A percentile compares a stretch with the other conserved stretches of the same genome.
Evolutionary conservation across 1,140 invertebrate genomes (phyloP).

Genomic region (Cecropterus lyciades): DNA sequence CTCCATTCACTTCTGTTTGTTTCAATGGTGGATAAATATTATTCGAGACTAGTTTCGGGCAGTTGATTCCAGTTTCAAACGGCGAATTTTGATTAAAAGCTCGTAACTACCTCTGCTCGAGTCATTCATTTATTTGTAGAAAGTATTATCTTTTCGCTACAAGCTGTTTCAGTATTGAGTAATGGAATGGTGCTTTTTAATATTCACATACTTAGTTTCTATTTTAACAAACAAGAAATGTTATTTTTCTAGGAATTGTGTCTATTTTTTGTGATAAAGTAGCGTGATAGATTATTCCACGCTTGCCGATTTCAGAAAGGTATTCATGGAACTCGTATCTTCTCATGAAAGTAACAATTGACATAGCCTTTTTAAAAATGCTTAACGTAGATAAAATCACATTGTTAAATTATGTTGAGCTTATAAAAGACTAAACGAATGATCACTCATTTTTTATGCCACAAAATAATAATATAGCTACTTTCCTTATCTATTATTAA

Average conservation of each 20-base stretch:
- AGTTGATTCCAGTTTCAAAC: slow-evolving; percentile 59
- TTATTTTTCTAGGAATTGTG: neutral
- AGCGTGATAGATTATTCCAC: too few species aligned
- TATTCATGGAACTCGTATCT: too few species aligned
- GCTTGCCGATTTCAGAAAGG: too few species aligned
- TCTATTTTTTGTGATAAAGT: too few species aligned
- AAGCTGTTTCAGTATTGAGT: slow-evolving; percentile 7
- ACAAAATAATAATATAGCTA: too few species aligned
- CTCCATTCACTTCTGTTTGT: slow-evolving; percentile 50
- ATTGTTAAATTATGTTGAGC: too few species aligned
- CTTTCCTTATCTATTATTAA: too few species aligned
- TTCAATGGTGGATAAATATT: slow-evolving; percentile 65
- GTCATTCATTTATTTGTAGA: slow-evolving; percentile 5
- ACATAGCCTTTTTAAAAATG: too few species aligned
- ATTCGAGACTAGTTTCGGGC: slow-evolving; percentile 59
- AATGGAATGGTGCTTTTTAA: neutral
- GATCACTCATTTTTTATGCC: too few species aligned
- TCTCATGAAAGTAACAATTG: too few species aligned
- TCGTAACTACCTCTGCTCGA: slow-evolving; percentile 26
- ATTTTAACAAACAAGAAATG: neutral
- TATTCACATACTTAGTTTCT: neutral
- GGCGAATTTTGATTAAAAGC: slow-evolving; percentile 58
- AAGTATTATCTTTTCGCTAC: slow-evolving; percentile 9
- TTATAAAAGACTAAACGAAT: too few species aligned
- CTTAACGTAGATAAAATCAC: too few species aligned